A percentile compares a stretch with the other conserved stretches of the same genome.
Evolutionary conservation across 2,113 vertebrate species (phyloP).

Genomic region (Myrmecobius fasciatus): DNA sequence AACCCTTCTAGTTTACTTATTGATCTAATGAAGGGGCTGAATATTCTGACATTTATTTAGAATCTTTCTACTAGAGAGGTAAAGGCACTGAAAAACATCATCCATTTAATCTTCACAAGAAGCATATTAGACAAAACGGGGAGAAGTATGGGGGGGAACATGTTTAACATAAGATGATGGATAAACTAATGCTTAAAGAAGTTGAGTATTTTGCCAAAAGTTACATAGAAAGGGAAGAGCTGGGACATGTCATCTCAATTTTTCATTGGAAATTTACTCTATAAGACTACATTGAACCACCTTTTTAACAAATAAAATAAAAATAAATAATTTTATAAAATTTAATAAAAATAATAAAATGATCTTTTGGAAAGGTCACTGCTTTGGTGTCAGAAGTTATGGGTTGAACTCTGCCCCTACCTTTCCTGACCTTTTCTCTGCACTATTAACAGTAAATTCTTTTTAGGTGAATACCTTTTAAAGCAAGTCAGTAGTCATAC

Average conservation of each 20-base stretch:
- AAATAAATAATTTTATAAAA: too few relatives aligned
- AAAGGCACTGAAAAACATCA: not conserved
- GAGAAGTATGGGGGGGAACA: not conserved
- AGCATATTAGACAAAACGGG: not conserved
- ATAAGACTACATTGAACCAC: not conserved
- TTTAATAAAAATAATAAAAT: not conserved
- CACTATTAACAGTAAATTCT: not conserved
- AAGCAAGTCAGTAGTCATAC: not conserved
- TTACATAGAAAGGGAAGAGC: not conserved
- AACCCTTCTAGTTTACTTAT: not conserved
- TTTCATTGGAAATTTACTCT: not conserved
- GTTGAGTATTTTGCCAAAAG: not conserved
- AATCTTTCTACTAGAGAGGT: not conserved
- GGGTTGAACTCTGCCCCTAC: too few relatives aligned
- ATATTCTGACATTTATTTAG: not conserved
- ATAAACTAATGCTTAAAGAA: conserved; percentile 22
- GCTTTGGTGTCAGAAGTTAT: not conserved
- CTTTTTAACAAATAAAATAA: not conserved
- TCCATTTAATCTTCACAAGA: not conserved
- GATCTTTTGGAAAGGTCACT: not conserved
- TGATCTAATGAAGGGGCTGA: not conserved
- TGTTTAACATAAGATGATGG: not conserved
- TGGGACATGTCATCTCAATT: not conserved
- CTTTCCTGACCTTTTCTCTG: not conserved
- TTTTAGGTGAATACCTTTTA: not conserved